A percentile compares a stretch with the other conserved stretches of the same genome.
Conservation (phyloP, 2,797 vertebrate species). For the Clarias fuscus region DNA sequence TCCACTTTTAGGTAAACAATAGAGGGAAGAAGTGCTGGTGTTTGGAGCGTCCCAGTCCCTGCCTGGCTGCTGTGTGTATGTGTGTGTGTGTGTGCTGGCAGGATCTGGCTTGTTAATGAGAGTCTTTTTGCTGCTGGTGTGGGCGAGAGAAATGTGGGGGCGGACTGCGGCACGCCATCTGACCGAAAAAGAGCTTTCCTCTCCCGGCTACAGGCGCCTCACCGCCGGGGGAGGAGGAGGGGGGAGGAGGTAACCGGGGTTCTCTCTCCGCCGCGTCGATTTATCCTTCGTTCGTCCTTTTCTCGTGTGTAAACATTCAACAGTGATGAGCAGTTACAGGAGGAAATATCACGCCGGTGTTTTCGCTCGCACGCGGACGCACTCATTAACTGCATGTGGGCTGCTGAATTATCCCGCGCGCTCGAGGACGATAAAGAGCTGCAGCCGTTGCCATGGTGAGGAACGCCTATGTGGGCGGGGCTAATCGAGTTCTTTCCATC, state of each 20-base stretch:
- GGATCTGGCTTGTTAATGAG: conserved; percentile 81
- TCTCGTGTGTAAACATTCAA: neutral
- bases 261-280: conserved; percentile 40
- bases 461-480: conserved; percentile 37
- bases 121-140: conserved; percentile 80
- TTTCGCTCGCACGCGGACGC: neutral
- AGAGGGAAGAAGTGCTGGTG: conserved; percentile 8
- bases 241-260: conserved; percentile 62
- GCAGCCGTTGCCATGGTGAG: conserved; percentile 38
- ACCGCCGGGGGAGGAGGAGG: conserved; percentile 71
- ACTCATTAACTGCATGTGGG: conserved; percentile 11
- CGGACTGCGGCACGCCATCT: conserved; percentile 84
- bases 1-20: conserved; percentile 18
- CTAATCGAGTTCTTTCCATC: conserved; percentile 35
- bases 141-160: conserved; percentile 85
- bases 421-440: conserved; percentile 9
- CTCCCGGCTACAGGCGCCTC: conserved; percentile 80
- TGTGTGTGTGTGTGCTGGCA: conserved; percentile 65
- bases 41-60: conserved; percentile 27
- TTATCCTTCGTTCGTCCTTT: conserved; percentile 8
- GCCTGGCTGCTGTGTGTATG: conserved; percentile 29
- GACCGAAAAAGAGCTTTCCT: conserved; percentile 85
- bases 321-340: neutral
- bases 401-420: neutral
- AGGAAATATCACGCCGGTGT: neutral